phyloP scores from a whole-genome alignment of 1,140 invertebrate species.

The Adoxophyes honmai region DNA sequence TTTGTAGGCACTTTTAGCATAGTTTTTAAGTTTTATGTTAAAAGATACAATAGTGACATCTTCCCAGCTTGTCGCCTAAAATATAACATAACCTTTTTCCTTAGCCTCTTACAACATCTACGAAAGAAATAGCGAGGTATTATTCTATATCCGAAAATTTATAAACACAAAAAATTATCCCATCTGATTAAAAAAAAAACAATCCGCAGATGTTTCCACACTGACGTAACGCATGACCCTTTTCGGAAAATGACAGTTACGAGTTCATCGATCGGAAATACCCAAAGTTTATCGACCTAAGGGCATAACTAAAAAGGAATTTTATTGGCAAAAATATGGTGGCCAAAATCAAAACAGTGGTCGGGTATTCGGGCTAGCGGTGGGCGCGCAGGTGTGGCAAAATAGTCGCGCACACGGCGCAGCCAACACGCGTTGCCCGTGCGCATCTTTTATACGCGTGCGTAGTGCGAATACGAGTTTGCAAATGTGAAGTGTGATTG shows the following conservation, averaged over 20 bases:
- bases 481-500: neutral
- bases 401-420: constrained; percentile 42
- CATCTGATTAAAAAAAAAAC: constrained; percentile 22
- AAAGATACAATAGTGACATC: no score
- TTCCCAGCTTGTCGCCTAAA: no score
- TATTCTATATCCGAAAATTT: no score
- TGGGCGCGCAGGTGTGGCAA: constrained; percentile 49
- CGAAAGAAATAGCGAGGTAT: no score
- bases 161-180: no score
- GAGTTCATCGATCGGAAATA: neutral
- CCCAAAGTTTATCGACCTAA: constrained; percentile 4
- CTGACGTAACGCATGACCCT: constrained; percentile 22
- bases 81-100: no score
- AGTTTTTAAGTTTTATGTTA: no score
- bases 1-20: no score
- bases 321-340: neutral
- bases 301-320: neutral
- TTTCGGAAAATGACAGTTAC: no score
- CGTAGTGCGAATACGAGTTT: constrained; percentile 14
- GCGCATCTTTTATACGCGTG: constrained; percentile 30
- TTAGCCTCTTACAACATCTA: no score
- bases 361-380: constrained; percentile 34
- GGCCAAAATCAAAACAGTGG: neutral
- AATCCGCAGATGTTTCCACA: constrained; percentile 25
- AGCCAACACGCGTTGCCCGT: constrained; percentile 40